Base-by-base conservation (phyloP, 2,888 invertebrate genomes). In the Neelides folsomi region DNA sequence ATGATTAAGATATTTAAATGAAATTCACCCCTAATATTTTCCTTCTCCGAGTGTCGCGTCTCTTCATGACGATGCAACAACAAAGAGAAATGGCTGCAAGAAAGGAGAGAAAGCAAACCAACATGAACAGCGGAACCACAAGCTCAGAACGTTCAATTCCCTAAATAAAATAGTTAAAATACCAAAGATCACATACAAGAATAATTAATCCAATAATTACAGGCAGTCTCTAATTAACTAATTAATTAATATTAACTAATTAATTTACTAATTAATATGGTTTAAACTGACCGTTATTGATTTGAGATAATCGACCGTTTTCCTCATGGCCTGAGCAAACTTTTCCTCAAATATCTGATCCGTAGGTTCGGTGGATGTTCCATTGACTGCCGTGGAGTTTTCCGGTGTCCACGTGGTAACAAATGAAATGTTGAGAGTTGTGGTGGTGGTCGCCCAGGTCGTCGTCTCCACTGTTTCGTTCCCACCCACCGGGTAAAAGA, bases 11-110 rank as follows among this genome's bases (percentile, higher is more conserved):
- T 10, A 38, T 47, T 20, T 9, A 16, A 9, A n/a, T 18, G 15
- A 16, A 20, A 27, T 34, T 54, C 54, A 64, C 64, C 55, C 62
- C 64, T 49, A 64, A 56, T n/a, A 62, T 49, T 49, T 60, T 57
- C 44, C 62, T 54, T 40, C 62, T 46, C 27, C 58, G 42, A 12
- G 47, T 54, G 13, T 64, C 64, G 34, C 57, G 42, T 35, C 58
- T 48, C 51, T 55, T 58, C 54, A 58, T 56, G 53, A 61, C 55
- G n/a, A 61, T 12, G 35, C 59, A 62, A 35, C 62, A 64, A 43
- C 62, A 62, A 18, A 60, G 34, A 18, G 58, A 59, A 7, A 58
- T 51, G n/a, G 60, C 9, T 4, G 56, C 54, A 38, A 64, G 55
- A 4, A 56, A 42, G 2, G 47, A 39, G 38, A 62, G 48, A 42